These are phyloP conservation scores for Lottia gigantea DNA, from an alignment of 2,888 invertebrate genomes.

Conservation along the genomic window DNA sequence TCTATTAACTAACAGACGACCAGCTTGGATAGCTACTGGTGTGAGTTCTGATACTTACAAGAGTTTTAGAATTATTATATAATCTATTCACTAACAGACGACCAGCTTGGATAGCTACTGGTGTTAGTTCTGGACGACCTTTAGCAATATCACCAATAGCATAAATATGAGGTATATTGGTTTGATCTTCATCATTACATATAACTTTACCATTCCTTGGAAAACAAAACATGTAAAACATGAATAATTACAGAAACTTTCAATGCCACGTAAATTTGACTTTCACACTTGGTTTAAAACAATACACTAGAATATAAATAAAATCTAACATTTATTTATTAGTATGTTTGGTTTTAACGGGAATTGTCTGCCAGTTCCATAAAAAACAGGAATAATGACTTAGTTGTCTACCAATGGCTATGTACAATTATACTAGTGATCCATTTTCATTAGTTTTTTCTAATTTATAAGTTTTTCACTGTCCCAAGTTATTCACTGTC, in stretches of 20 bases:
- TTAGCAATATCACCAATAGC: conserved; percentile 87
- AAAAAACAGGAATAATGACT: too few species aligned
- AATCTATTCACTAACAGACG: conserved; percentile 79
- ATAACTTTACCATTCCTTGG: conserved; percentile 66
- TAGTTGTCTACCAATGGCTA: too few species aligned
- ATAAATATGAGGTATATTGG: conserved; percentile 86
- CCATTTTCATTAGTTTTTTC: too few species aligned
- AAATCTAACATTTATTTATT: too few species aligned
- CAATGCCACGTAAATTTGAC: too few species aligned
- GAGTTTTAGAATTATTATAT: conserved; percentile 48
- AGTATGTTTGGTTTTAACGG: too few species aligned
- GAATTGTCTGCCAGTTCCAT: too few species aligned
- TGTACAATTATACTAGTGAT: too few species aligned
- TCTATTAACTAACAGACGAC: conserved; percentile 81
- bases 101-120: conserved; percentile 83
- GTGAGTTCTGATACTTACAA: conserved; percentile 79
- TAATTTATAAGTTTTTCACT: too few species aligned
- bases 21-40: conserved; percentile 83
- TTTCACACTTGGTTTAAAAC: too few species aligned
- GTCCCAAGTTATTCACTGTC: too few species aligned
- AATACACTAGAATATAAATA: too few species aligned
- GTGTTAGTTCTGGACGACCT: conserved; percentile 87
- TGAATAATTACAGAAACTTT: neutral
- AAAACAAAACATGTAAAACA: conserved; percentile 8
- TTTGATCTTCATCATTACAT: conserved; percentile 79